These are phyloP conservation scores for Scaptomyza polygonia DNA, from an alignment of 2,888 invertebrate species.

Conservation along the genomic window DNA sequence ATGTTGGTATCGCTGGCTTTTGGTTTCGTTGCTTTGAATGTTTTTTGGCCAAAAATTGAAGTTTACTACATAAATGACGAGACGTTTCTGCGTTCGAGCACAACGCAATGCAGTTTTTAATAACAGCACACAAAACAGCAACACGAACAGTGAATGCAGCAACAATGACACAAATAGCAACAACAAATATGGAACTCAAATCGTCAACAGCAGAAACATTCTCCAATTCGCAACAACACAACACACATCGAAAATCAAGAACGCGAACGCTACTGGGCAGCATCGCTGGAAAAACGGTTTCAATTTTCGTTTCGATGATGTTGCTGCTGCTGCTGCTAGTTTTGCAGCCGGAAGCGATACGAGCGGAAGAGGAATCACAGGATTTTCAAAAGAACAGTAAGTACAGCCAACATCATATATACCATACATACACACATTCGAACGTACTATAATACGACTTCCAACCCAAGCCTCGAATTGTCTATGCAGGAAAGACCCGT, in stretches of 20 bases:
- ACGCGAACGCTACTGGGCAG: conserved; percentile 46
- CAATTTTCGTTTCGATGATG: conserved; percentile 48
- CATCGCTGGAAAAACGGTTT: conserved; percentile 53
- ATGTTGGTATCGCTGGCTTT: conserved; percentile 24
- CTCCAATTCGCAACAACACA: conserved; percentile 31
- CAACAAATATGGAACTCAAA: conserved; percentile 11
- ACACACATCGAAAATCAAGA: conserved; percentile 67
- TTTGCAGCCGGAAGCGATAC: conserved; percentile 46
- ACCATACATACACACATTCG: background rate
- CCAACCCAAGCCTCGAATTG: background rate
- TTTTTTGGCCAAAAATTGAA: conserved; percentile 39
- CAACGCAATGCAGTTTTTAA: conserved; percentile 68
- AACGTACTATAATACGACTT: background rate
- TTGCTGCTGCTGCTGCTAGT: conserved; percentile 53
- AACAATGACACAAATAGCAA: conserved; percentile 37
- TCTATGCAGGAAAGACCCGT: background rate
- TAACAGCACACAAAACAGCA: conserved; percentile 44
- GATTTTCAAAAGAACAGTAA: conserved; percentile 85
- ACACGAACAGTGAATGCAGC: conserved; percentile 24
- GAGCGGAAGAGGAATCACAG: conserved; percentile 83
- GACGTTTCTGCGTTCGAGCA: conserved; percentile 59
- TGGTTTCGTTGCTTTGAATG: conserved; percentile 45
- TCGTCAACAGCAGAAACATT: conserved; percentile 30
- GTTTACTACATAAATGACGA: conserved; percentile 75
- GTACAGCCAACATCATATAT: conserved; percentile 54